Evolutionary conservation across 1,140 invertebrate genomes (phyloP).

Genomic region (Rhopalosiphum maidis): DNA sequence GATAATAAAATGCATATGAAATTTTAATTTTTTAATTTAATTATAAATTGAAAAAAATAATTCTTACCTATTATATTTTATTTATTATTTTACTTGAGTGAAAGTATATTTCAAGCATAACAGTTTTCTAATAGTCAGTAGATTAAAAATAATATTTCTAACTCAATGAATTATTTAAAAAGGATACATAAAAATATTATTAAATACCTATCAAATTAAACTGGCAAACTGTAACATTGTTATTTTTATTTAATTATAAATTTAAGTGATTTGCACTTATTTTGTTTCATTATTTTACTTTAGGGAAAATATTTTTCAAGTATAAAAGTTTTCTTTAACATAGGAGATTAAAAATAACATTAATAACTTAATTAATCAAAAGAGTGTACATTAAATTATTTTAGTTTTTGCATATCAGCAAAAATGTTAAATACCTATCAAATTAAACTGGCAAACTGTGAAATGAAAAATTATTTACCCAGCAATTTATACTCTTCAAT

Average conservation of each 20-base stretch:
- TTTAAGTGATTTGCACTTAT: not conserved
- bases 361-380: not conserved
- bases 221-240: not conserved
- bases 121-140: not conserved
- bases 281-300: not conserved
- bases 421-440: not conserved
- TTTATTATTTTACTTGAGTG: not conserved
- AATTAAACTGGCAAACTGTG: not conserved
- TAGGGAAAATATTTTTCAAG: not conserved
- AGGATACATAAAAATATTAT: not conserved
- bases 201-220: not conserved
- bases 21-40: not conserved
- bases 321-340: not conserved
- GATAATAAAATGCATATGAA: not conserved
- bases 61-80: not conserved
- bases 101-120: not conserved
- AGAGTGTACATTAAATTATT: not conserved
- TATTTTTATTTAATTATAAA: not conserved
- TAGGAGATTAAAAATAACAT: not conserved
- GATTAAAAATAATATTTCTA: not conserved
- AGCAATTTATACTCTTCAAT: conserved; percentile 41
- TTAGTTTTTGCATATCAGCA: not conserved
- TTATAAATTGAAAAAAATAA: not conserved
- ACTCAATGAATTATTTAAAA: conserved; percentile 8
- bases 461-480: conserved; percentile 31